phyloP scores from a whole-genome alignment of 1,140 invertebrate species.

The Lepidurus couesii region DNA sequence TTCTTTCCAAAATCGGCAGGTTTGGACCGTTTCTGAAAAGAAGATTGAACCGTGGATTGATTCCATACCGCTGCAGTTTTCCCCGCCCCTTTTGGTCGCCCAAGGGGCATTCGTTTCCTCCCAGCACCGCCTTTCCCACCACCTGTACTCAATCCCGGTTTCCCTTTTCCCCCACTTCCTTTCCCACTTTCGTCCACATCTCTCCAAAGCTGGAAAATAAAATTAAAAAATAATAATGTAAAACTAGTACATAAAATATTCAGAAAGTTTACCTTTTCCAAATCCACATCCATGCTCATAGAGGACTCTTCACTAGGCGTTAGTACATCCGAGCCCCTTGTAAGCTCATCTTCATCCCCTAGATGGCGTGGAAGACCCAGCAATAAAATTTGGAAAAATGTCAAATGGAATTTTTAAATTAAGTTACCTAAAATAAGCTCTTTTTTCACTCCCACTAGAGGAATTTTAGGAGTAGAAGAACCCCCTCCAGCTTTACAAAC shows the following conservation, averaged over 20 bases:
- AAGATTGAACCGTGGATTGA: conserved; percentile 49
- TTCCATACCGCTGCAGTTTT: conserved; percentile 42
- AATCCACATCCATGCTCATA: conserved; percentile 11
- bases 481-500: conserved; percentile 62
- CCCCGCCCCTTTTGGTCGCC: conserved; percentile 55
- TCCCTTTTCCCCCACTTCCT: conserved; percentile 42
- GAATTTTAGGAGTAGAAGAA: neutral
- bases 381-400: neutral
- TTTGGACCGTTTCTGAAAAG: conserved; percentile 62
- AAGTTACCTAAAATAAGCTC: neutral
- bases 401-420: neutral
- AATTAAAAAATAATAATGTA: too few relatives aligned
- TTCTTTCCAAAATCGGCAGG: conserved; percentile 68
- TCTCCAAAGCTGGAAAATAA: neutral
- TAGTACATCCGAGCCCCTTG: neutral
- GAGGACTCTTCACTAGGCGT: conserved; percentile 27
- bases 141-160: conserved; percentile 40
- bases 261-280: neutral
- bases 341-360: neutral
- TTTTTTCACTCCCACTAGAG: neutral
- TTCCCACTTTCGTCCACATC: neutral
- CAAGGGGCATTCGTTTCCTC: conserved; percentile 33
- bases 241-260: too few relatives aligned
- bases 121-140: conserved; percentile 44
- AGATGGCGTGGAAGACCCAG: neutral